Evolutionary conservation across 2,888 invertebrate genomes (phyloP), one percentile per base, ranked within the genome.

Genomic region (Chrysomela aeneicollis): DNA sequence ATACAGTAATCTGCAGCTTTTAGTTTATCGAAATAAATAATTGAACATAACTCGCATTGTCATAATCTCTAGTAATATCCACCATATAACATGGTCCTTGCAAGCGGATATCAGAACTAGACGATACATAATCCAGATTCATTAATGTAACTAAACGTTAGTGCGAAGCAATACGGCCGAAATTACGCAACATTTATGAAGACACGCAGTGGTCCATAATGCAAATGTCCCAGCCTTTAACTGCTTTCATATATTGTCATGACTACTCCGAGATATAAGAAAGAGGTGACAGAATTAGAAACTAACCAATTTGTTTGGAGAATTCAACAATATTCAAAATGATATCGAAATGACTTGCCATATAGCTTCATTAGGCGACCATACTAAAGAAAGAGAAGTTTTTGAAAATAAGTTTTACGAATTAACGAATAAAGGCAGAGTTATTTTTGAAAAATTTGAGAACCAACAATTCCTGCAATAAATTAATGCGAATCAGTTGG

Each of bases 341-440:
- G 42, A 57, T 3, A 55, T 55, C 12, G 37, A 55, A 55, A 32
- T 55, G 42, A 22, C 22, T 18, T 42, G 42, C 15, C 19, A 18
- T 15, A 10, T 21, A 22, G 12, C 18, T 21, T 8, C 37, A 8
- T 50, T 50, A 19, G 9, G 15, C 4, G 49, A 59, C 49, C 50
- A 59, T 30, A 59, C 50, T 35, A 19, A n/a, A 35, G 21, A 30
- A 51, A 22, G 51, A 32, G 35, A 50, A n/a, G 18, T 9, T 12
- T 59, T 59, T 51, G 59, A 59, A 12, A 17, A 49, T n/a, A 58
- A 58, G 30, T 58, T 46, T 30, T 30, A 58, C 26, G 35, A 18
- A 50, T 19, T 59, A 6, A 50, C 50, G 4, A 59, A 49, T 47
- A 22, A 51, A 10, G n/a, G 50, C 50, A 4, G 50, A 59, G 50